Evolutionary conservation across 2,113 vertebrate genomes (phyloP).

Genomic region (Hyperopisus bebe): DNA sequence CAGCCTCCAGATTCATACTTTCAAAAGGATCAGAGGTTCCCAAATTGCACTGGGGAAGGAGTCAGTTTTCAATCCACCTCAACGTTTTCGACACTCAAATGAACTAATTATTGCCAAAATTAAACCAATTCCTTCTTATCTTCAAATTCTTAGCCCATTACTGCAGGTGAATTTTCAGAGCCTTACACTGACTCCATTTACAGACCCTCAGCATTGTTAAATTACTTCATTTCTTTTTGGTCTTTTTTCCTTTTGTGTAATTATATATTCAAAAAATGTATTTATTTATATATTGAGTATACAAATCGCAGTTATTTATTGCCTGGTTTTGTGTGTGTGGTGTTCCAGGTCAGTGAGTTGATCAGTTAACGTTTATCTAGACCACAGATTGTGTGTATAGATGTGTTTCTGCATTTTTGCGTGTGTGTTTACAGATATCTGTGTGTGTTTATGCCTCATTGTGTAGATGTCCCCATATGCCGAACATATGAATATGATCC

Average conservation of each 20-base stretch:
- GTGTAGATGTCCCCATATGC: background rate
- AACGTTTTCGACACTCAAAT: background rate
- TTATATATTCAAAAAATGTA: background rate
- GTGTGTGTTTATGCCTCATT: background rate
- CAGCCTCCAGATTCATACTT: background rate
- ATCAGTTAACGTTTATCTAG: background rate
- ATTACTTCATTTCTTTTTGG: background rate
- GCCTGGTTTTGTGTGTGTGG: background rate
- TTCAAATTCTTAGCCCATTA: background rate
- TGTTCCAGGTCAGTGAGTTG: background rate
- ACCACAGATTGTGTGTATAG: background rate
- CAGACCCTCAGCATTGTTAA: background rate
- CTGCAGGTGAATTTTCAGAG: background rate
- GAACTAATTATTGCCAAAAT: constrained; percentile 6
- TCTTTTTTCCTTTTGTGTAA: background rate
- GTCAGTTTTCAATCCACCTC: background rate
- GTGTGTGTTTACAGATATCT: background rate
- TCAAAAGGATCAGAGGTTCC: background rate
- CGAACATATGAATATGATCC: background rate
- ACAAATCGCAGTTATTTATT: background rate
- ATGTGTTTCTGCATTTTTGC: background rate
- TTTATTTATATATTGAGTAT: background rate
- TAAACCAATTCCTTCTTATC: constrained; percentile 2
- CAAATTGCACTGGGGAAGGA: background rate
- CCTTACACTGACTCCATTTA: background rate